Percentiles rank a stretch among this genome's conserved stretches.
Evolutionary conservation across 2,113 vertebrate genomes (phyloP).

Genomic region (Lepus timidus): DNA sequence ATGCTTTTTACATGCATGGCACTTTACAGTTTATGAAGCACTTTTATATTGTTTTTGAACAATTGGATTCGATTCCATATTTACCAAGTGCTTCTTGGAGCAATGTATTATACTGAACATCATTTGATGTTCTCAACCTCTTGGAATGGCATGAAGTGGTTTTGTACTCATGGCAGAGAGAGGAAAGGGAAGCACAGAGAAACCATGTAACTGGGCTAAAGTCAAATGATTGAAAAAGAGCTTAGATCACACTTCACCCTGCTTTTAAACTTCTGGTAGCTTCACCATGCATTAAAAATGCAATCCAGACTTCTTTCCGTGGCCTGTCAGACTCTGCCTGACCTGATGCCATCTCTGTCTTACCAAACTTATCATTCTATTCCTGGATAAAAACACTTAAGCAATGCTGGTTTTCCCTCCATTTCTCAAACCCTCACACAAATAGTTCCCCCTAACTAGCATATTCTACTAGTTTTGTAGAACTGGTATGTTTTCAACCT

Average conservation of each 20-base stretch:
- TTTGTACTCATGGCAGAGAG: not conserved
- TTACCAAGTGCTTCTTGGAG: not conserved
- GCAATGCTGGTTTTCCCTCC: not conserved
- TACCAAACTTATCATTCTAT: not conserved
- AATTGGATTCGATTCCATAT: not conserved
- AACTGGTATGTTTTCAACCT: not conserved
- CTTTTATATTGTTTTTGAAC: not conserved
- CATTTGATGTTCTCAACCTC: not conserved
- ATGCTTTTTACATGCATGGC: not conserved
- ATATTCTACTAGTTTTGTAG: not conserved
- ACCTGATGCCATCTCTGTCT: not conserved
- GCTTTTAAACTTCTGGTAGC: not conserved
- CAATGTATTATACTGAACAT: not conserved
- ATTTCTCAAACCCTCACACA: not conserved
- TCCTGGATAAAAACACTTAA: not conserved
- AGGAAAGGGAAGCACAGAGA: not conserved
- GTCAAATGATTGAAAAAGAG: slow-evolving; percentile 17
- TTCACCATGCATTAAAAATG: not conserved
- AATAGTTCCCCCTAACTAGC: not conserved
- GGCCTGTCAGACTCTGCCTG: not conserved
- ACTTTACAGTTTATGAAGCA: not conserved
- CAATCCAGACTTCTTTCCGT: not conserved
- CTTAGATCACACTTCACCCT: not conserved
- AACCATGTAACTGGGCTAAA: not conserved
- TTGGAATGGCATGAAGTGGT: not conserved